These are phyloP conservation scores for Discoglossus pictus DNA, from an alignment of 2,797 vertebrate genomes.

Conservation along the genomic window DNA sequence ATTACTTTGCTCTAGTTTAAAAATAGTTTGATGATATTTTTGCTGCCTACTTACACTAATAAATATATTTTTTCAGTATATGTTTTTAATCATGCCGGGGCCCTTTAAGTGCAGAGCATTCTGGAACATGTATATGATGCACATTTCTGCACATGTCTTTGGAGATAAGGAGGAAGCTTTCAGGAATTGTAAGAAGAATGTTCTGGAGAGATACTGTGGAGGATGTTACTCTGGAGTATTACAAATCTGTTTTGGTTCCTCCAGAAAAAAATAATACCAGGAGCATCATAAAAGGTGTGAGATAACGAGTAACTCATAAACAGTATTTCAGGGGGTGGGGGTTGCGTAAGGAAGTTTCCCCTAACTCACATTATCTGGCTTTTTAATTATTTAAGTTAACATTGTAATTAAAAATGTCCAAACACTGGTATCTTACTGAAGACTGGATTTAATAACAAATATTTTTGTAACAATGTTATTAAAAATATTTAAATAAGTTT, in stretches of 20 bases:
- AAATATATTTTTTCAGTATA: too few relatives aligned
- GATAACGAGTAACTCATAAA: conserved; percentile 62
- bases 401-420: conserved; percentile 38
- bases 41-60: too few relatives aligned
- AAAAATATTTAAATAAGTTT: too few relatives aligned
- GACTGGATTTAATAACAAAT: too few relatives aligned
- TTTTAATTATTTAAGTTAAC: conserved; percentile 63
- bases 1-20: too few relatives aligned
- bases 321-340: conserved; percentile 57
- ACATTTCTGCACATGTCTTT: conserved; percentile 13
- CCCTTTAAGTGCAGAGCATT: too few relatives aligned
- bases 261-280: conserved; percentile 21
- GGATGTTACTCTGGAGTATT: conserved; percentile 56
- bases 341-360: conserved; percentile 60
- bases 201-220: conserved; percentile 40
- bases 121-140: conserved; percentile 4
- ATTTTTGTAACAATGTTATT: too few relatives aligned
- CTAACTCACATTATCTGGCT: conserved; percentile 56
- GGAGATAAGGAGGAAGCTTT: conserved; percentile 33
- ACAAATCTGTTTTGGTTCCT: conserved; percentile 54
- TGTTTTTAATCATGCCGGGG: too few relatives aligned
- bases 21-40: too few relatives aligned
- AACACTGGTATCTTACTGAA: too few relatives aligned
- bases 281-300: conserved; percentile 54
- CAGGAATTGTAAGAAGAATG: conserved; percentile 51